Evolutionary conservation across 2,797 vertebrate species (phyloP), one percentile per base, ranked within the genome.

Genomic region (Coregonus suidteri): DNA sequence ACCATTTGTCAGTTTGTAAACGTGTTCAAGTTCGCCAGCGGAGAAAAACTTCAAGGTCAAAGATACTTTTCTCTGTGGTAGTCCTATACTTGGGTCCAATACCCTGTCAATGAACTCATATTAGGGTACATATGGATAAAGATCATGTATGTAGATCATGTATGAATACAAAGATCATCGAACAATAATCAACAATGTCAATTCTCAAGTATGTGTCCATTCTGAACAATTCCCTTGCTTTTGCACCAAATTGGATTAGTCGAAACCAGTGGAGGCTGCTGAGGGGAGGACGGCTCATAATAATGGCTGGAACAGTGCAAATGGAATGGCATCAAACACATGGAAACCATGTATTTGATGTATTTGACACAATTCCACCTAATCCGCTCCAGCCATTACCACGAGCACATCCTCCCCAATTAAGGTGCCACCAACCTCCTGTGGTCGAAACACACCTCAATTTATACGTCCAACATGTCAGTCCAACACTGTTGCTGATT

Each of bases 1-100:
- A 16, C 70, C 30, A 69, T 69, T 14, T 64, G 77, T 51, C 64
- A 86, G 73, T 47, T 73, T 66, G 59, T 75, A 77, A 83, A 79
- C n/a, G 7, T 51, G 77, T 74, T 75, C n/a, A 0, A 69, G 82
- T 76, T 78, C 72, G 82, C 79, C 59, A 56, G 35, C 25, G 54
- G 65, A 64, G 74, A 79, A 79, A 84, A 41, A 71, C 54, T 56
- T 79, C 34, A 72, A 37, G 34, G 5, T 74, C 70, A 79, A 18
- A 3, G 9, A 64, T 64, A 64, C 59, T 64, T 7, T 25, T 64
- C 6, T 75, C 72, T 3, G 65, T 53, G 11, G 81, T 47, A 47
- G 81, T 81, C 16, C 59, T 53, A 59, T n/a, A 13, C 7, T 62
- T 71, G 56, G 71, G 53, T 76, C 71, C n/a, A 66, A 59, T 72